These are phyloP conservation scores for Nothobranchius furzeri DNA, from an alignment of 2,113 vertebrate species.

Conservation along the genomic window DNA sequence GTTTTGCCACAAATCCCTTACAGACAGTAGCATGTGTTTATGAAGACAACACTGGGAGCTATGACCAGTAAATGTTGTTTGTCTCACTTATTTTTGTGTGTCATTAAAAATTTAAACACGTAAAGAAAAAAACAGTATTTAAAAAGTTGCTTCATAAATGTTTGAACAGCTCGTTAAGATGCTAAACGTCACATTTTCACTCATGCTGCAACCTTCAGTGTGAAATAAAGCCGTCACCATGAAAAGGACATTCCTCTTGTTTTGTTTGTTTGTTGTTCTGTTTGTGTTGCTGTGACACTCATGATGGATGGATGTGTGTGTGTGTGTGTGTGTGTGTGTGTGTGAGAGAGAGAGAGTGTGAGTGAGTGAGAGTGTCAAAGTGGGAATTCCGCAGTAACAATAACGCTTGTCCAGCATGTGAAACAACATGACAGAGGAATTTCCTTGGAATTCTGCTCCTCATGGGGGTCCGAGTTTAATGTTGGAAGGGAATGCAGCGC, in stretches of 20 bases:
- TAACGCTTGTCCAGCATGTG: slow-evolving; percentile 60
- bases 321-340: slow-evolving; percentile 11
- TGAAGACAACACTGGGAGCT: too few relatives aligned
- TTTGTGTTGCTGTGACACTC: slow-evolving; percentile 55
- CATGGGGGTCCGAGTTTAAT: slow-evolving; percentile 30
- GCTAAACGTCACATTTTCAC: slow-evolving; percentile 47
- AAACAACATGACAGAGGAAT: slow-evolving; percentile 71
- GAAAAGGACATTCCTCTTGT: slow-evolving; percentile 56
- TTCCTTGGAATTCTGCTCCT: slow-evolving; percentile 54
- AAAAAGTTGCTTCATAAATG: slow-evolving; percentile 54
- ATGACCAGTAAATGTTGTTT: background rate
- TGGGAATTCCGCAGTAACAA: slow-evolving; percentile 71
- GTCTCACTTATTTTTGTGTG: background rate
- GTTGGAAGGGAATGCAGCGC: slow-evolving; percentile 32
- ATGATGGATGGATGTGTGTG: slow-evolving; percentile 58
- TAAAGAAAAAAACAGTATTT: slow-evolving; percentile 46
- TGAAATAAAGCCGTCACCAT: slow-evolving; percentile 69
- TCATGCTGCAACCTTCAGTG: slow-evolving; percentile 23
- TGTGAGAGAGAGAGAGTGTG: slow-evolving; percentile 6
- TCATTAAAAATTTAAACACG: slow-evolving; percentile 35
- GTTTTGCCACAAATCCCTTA: too few relatives aligned
- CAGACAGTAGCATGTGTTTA: too few relatives aligned
- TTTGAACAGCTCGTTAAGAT: slow-evolving; percentile 43
- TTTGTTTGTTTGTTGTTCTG: slow-evolving; percentile 55
- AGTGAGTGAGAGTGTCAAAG: slow-evolving; percentile 43